These are phyloP conservation scores for Drosophila setifemur DNA, from an alignment of 1,140 invertebrate genomes.

Conservation along the genomic window DNA sequence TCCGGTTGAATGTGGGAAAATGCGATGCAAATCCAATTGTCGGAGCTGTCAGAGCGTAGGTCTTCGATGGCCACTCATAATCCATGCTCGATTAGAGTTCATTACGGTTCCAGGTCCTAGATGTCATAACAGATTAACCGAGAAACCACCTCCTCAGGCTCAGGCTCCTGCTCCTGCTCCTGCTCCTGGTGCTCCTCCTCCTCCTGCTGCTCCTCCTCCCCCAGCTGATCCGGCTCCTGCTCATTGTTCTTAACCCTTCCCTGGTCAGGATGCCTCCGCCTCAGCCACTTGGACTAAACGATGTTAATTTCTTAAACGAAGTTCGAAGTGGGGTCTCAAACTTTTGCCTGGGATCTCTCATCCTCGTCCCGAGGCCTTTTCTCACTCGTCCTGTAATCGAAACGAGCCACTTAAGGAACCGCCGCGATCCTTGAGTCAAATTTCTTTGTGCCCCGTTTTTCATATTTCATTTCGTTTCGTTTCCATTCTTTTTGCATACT, in stretches of 20 bases:
- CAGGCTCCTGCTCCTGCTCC: not conserved
- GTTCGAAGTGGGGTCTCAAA: conserved; percentile 24
- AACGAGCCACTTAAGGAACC: conserved; percentile 74
- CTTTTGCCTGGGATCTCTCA: conserved; percentile 38
- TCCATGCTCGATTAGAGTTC: conserved; percentile 73
- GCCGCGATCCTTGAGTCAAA: conserved; percentile 56
- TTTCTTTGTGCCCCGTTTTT: conserved; percentile 63
- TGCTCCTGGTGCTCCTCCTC: not conserved
- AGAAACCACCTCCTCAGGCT: conserved; percentile 40
- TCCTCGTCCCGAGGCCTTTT: conserved; percentile 43
- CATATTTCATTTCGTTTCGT: conserved; percentile 41
- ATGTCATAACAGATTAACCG: conserved; percentile 78
- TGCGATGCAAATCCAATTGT: conserved; percentile 55
- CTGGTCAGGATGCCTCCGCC: not conserved
- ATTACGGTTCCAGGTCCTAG: conserved; percentile 64
- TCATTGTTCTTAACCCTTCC: conserved; percentile 18
- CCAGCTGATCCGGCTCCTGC: too few species aligned
- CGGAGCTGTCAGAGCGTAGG: conserved; percentile 75
- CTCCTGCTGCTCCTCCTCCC: not conserved
- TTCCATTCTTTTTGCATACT: conserved; percentile 41
- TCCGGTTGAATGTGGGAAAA: conserved; percentile 65
- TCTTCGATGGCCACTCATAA: conserved; percentile 76
- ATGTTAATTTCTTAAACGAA: conserved; percentile 73
- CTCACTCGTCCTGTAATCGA: conserved; percentile 64
- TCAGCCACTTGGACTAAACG: conserved; percentile 72